Percentiles rank a stretch among this genome's conserved stretches.
Conservation (phyloP, 2,113 vertebrate genomes). For the Tinamus guttatus region DNA sequence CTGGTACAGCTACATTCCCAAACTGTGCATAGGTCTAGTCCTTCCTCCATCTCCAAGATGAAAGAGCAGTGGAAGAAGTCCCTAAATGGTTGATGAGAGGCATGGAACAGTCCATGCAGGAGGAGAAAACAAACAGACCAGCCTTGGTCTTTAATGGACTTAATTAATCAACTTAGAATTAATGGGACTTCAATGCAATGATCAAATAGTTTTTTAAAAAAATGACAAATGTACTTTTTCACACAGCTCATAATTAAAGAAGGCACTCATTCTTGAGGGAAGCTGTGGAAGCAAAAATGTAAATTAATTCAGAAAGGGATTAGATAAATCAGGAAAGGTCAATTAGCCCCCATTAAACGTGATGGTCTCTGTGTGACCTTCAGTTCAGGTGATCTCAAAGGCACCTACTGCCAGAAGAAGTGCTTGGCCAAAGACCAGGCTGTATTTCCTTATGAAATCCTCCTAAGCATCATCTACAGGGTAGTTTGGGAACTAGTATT, state of each 20-base stretch:
- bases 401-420: background rate
- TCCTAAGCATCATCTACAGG: background rate
- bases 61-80: background rate
- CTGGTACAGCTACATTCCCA: background rate
- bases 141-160: too few relatives aligned
- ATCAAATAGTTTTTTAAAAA: background rate
- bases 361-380: background rate
- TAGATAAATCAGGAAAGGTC: conserved; percentile 19
- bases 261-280: background rate
- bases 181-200: background rate
- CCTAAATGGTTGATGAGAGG: background rate
- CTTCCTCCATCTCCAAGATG: background rate
- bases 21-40: background rate
- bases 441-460: background rate
- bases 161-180: background rate
- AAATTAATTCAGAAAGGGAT: conserved; percentile 15
- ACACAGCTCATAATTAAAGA: background rate
- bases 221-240: background rate
- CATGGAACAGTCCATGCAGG: background rate
- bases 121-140: background rate
- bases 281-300: background rate
- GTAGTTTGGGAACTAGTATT: background rate
- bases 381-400: background rate
- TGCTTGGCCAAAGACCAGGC: background rate
- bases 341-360: background rate